Evolutionary conservation across 2,797 vertebrate species (phyloP).

Genomic region (Syndactyla subalaris): DNA sequence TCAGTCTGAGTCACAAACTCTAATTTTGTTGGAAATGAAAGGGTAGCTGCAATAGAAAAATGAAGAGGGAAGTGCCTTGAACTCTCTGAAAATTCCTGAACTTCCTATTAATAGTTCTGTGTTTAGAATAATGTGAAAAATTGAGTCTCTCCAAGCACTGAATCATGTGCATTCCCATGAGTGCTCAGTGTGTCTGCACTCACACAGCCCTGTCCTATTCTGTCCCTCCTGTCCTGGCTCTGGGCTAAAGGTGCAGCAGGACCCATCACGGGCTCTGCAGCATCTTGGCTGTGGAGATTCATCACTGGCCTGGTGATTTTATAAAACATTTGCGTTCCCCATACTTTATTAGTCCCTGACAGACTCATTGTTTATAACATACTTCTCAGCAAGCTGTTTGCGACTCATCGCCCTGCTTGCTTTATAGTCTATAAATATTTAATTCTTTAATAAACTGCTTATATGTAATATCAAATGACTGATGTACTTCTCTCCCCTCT

Average conservation of each 20-base stretch:
- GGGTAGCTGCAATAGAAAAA: constrained; percentile 5
- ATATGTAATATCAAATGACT: constrained; percentile 80
- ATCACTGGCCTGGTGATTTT: constrained; percentile 66
- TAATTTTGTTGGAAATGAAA: neutral
- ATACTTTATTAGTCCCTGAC: constrained; percentile 78
- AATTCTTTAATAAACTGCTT: constrained; percentile 83
- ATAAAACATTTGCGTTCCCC: constrained; percentile 69
- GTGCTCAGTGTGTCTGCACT: neutral
- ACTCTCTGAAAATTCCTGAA: constrained; percentile 47
- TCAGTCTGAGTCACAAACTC: neutral
- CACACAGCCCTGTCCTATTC: neutral
- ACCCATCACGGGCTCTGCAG: neutral
- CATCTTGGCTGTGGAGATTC: constrained; percentile 61
- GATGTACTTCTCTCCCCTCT: constrained; percentile 70
- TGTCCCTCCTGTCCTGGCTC: neutral
- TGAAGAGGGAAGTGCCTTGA: constrained; percentile 10
- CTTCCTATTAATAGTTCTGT: constrained; percentile 46
- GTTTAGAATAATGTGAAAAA: constrained; percentile 55
- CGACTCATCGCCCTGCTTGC: constrained; percentile 76
- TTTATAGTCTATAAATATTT: constrained; percentile 83
- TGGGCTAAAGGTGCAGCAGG: neutral
- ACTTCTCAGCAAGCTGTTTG: constrained; percentile 80
- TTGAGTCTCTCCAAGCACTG: constrained; percentile 24
- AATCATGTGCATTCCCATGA: constrained; percentile 4
- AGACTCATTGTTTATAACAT: constrained; percentile 77